These are phyloP conservation scores for Meganola albula DNA, from an alignment of 2,888 invertebrate genomes.

Conservation along the genomic window DNA sequence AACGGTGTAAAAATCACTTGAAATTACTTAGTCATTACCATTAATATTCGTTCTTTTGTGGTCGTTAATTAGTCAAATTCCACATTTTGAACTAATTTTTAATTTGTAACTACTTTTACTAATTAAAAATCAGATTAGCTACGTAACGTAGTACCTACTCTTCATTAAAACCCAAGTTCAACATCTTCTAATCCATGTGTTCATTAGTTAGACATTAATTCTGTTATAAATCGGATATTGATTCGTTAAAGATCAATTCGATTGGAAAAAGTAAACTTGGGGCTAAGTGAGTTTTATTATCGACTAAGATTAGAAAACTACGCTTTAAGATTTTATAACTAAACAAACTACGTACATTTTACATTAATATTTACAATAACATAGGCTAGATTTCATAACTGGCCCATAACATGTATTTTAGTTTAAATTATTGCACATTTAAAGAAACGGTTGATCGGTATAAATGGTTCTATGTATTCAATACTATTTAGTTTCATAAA, in stretches of 20 bases:
- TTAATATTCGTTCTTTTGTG: constrained; percentile 30
- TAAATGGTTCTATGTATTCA: constrained; percentile 7
- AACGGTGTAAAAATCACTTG: constrained; percentile 27
- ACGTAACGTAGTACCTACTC: constrained; percentile 11
- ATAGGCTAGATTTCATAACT: constrained; percentile 34
- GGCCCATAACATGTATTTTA: constrained; percentile 31
- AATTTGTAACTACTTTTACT: constrained; percentile 41
- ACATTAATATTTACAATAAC: constrained; percentile 51
- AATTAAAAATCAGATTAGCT: constrained; percentile 42
- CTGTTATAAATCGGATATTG: too few species aligned
- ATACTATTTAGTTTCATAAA: constrained; percentile 13
- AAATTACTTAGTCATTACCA: constrained; percentile 35
- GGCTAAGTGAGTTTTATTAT: too few species aligned
- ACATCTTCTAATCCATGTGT: too few species aligned
- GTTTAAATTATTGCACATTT: constrained; percentile 33
- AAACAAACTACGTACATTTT: constrained; percentile 45
- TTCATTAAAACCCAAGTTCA: neutral
- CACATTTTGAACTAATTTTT: constrained; percentile 34
- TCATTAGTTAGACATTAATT: too few species aligned
- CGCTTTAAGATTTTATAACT: constrained; percentile 34
- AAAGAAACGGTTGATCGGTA: constrained; percentile 17
- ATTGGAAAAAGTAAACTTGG: too few species aligned
- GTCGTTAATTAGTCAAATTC: constrained; percentile 28
- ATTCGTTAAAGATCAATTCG: too few species aligned
- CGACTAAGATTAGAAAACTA: constrained; percentile 37